phyloP scores from a whole-genome alignment of 2,888 invertebrate genomes.

The Epistrophe eligans region DNA sequence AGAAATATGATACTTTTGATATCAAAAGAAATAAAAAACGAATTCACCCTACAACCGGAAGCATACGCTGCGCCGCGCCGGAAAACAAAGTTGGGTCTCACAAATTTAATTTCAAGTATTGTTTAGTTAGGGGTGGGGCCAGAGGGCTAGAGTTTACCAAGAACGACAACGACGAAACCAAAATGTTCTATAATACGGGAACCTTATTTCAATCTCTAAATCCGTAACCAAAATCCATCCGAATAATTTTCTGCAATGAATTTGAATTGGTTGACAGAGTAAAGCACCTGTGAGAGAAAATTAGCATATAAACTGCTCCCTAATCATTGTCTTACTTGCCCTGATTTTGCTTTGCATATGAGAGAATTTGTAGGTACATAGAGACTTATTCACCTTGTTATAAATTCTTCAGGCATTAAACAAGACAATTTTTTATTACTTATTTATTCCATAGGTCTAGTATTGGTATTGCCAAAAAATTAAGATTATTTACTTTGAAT shows the following conservation, averaged over 20 bases:
- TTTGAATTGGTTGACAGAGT: slow-evolving; percentile 60
- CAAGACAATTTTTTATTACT: slow-evolving; percentile 45
- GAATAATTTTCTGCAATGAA: slow-evolving; percentile 59
- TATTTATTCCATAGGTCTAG: neutral
- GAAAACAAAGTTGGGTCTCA: slow-evolving; percentile 35
- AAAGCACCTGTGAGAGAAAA: slow-evolving; percentile 69
- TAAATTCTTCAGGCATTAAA: slow-evolving; percentile 69
- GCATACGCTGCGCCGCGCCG: slow-evolving; percentile 29
- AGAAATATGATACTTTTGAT: slow-evolving; percentile 29
- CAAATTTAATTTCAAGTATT: slow-evolving; percentile 15
- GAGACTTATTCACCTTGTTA: slow-evolving; percentile 51
- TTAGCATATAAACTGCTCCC: slow-evolving; percentile 71
- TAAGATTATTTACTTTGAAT: too few relatives aligned
- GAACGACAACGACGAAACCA: neutral
- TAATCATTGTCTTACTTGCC: slow-evolving; percentile 65
- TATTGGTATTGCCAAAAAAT: slow-evolving; percentile 3
- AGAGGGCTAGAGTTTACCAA: neutral
- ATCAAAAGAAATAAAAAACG: slow-evolving; percentile 2
- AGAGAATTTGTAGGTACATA: slow-evolving; percentile 36
- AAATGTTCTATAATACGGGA: neutral
- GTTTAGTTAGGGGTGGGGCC: neutral
- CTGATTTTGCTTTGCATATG: slow-evolving; percentile 45
- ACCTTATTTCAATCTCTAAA: slow-evolving; percentile 24
- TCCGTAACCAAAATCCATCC: slow-evolving; percentile 32
- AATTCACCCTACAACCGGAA: slow-evolving; percentile 41